These are phyloP conservation scores for Leptocoma aspasia DNA, from an alignment of 2,113 vertebrate genomes.

Conservation along the genomic window DNA sequence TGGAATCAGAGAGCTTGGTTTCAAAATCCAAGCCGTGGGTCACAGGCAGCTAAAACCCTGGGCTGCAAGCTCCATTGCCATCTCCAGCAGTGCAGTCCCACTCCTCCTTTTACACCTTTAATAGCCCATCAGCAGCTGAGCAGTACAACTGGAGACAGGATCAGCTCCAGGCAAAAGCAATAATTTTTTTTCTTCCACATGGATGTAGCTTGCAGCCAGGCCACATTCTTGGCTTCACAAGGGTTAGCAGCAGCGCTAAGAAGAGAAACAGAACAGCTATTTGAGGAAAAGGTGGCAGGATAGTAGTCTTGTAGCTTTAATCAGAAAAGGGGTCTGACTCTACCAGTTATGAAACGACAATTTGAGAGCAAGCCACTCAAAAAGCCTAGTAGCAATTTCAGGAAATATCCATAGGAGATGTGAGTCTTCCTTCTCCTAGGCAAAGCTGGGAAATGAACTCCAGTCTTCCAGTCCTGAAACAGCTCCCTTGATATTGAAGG, in stretches of 20 bases:
- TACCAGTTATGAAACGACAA: neutral
- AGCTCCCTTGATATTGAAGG: neutral
- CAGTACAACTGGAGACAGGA: neutral
- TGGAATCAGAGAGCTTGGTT: neutral
- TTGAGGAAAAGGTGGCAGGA: rapidly evolving
- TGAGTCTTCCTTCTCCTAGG: neutral
- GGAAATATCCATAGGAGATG: neutral
- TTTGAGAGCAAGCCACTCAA: neutral
- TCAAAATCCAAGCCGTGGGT: neutral
- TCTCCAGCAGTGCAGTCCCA: neutral
- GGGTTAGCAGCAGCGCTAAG: neutral
- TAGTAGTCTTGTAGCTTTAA: neutral
- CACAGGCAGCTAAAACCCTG: neutral
- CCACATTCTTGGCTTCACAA: neutral
- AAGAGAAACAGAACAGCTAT: neutral
- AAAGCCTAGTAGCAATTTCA: neutral
- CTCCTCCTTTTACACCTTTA: neutral
- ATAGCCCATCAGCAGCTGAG: neutral
- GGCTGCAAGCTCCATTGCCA: neutral
- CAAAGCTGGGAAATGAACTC: neutral
- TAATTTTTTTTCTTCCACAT: neutral
- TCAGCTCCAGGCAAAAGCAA: neutral
- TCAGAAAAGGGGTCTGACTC: neutral
- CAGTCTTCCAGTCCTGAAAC: neutral
- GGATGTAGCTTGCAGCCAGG: neutral